Evolutionary conservation across 2,888 invertebrate species (phyloP).

Genomic region (Frankliniella fusca): DNA sequence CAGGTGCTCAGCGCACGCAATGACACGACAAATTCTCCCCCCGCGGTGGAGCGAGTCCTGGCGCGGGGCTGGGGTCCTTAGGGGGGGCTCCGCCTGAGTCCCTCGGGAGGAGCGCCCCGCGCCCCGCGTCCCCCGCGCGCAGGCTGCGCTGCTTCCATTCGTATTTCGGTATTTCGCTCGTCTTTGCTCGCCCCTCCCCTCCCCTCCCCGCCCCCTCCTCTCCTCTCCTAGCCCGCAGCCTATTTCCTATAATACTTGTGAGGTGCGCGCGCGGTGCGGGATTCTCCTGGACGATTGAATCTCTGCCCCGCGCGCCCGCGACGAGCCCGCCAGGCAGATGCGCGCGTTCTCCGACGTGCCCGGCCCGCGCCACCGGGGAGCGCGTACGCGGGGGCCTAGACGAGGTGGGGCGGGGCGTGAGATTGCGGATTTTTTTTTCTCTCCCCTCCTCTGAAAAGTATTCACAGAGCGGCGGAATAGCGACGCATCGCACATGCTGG

Average conservation of each 20-base stretch:
- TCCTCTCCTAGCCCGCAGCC: not conserved
- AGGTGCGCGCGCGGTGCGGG: not conserved
- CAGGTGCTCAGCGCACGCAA: not conserved
- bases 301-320: not conserved
- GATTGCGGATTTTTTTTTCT: constrained; percentile 15
- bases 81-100: not conserved
- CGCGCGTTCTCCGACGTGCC: not conserved
- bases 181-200: not conserved
- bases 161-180: no score
- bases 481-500: not conserved
- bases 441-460: not conserved
- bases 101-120: not conserved
- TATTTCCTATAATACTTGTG: constrained; percentile 5
- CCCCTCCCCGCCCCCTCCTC: not conserved
- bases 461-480: not conserved
- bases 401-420: not conserved
- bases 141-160: not conserved
- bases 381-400: not conserved
- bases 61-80: no score
- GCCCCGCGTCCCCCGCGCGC: not conserved
- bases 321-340: not conserved
- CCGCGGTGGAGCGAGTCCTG: not conserved
- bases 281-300: constrained; percentile 14
- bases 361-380: not conserved
- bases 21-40: constrained; percentile 23